phyloP scores from a whole-genome alignment of 2,797 vertebrate species.

The Gymnodraco acuticeps region DNA sequence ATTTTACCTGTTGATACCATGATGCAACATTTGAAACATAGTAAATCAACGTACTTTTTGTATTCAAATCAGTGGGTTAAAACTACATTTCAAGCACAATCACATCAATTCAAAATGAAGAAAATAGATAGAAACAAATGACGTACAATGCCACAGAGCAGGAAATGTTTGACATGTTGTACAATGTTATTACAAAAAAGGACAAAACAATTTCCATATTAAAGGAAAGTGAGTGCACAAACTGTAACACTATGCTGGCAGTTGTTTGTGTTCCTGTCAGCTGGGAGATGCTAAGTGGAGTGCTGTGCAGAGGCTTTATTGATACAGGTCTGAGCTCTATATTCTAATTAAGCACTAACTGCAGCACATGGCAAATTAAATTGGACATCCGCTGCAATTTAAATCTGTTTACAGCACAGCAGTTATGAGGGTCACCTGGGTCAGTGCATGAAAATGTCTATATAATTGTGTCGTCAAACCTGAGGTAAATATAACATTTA shows the following conservation, averaged over 20 bases:
- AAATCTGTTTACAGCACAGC: not conserved
- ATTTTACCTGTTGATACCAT: not conserved
- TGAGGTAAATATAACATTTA: not conserved
- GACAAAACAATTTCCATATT: not conserved
- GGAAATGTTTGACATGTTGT: not conserved
- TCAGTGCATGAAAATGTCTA: not conserved
- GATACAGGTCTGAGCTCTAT: not conserved
- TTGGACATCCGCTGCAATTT: not conserved
- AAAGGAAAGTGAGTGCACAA: not conserved
- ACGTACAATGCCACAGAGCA: too few species aligned
- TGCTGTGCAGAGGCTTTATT: not conserved
- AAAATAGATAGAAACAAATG: not conserved
- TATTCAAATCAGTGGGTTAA: not conserved
- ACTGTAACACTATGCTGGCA: not conserved
- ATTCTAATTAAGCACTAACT: conserved; percentile 9
- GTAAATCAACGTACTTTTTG: conserved; percentile 1
- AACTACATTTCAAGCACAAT: not conserved
- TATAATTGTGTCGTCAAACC: not conserved
- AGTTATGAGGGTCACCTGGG: not conserved
- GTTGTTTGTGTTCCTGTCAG: conserved; percentile 6
- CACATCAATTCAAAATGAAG: not conserved
- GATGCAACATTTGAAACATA: not conserved
- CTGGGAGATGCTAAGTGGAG: not conserved
- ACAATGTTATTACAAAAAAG: not conserved
- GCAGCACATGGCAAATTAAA: not conserved